Conservation (phyloP, 1,140 invertebrate genomes). For the Hypothenemus hampei region DNA sequence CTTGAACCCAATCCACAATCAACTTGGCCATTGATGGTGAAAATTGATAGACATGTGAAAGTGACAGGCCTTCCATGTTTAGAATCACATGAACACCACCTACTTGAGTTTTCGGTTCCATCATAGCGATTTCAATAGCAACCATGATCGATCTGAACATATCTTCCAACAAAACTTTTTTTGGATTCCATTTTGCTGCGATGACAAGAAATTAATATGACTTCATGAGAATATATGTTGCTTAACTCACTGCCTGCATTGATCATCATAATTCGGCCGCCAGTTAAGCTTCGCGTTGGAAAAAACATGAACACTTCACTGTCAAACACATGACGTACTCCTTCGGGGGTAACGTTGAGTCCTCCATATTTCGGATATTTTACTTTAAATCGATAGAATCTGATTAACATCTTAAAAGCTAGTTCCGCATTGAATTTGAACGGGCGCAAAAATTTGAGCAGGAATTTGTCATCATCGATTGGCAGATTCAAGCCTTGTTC, state of each 20-base stretch:
- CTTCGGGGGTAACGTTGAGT: slow-evolving; percentile 48
- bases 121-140: slow-evolving; percentile 55
- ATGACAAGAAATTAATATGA: slow-evolving; percentile 9
- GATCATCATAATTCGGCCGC: slow-evolving; percentile 53
- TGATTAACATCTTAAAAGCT: slow-evolving; percentile 61
- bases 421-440: slow-evolving; percentile 76
- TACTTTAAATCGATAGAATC: slow-evolving; percentile 53
- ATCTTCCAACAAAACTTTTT: slow-evolving; percentile 51
- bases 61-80: slow-evolving; percentile 61
- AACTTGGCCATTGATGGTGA: slow-evolving; percentile 63
- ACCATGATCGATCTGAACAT: slow-evolving; percentile 57
- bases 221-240: neutral
- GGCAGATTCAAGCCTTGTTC: slow-evolving; percentile 56
- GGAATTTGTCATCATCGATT: slow-evolving; percentile 63
- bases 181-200: slow-evolving; percentile 62
- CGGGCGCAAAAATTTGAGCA: slow-evolving; percentile 70
- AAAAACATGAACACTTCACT: slow-evolving; percentile 54
- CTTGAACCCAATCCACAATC: slow-evolving; percentile 62
- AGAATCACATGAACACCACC: slow-evolving; percentile 60
- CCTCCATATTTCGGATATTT: slow-evolving; percentile 53
- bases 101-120: slow-evolving; percentile 59
- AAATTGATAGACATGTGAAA: slow-evolving; percentile 64
- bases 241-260: slow-evolving; percentile 52
- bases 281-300: slow-evolving; percentile 51
- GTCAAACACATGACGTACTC: slow-evolving; percentile 48